Base-by-base conservation (phyloP, 1,140 invertebrate genomes). In the Zaprionus gabonicus region DNA sequence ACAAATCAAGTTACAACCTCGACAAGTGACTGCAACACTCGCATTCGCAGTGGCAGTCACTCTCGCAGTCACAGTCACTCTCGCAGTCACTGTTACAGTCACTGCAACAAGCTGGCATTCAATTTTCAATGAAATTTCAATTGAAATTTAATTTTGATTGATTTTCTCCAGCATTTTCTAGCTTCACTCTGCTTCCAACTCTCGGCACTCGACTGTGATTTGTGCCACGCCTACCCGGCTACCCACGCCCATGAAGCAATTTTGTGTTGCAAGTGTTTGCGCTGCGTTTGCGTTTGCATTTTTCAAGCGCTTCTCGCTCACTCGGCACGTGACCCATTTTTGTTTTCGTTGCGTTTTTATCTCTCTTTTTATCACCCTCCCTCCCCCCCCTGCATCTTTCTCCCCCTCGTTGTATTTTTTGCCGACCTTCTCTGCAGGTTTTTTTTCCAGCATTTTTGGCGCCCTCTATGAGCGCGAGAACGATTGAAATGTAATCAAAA, bases 401-500 rank as follows among this genome's bases (percentile, higher is more conserved):
- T 13, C 27, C 12, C 15, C n/a, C 2, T 31, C 23, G 2, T 20
- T 13, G 9, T 41, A 59, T 44, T 41, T 25, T 60, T 60, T 44
- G 3, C 34, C 13, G 25, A 12, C 23, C 5, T 44, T n/a, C n/a
- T 34, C 25, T 0, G 5, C 4, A 9, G 25, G 20, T 20, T 20
- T 23, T 46, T 46, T 44, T 17, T 17, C 1, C 41, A 3, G 6
- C 23, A 27, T 46, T 63, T 44, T 49, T 41, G 58, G 55, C 66
- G 46, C 31, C 44, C 20, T 17, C 36, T 58, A 49, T 51, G 28
- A 64, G 53, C 55, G 20, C 49, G 67, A 9, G 41, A 46, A 46
- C 55, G 81, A 78, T 82, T 88, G 67, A 83, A 84, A 84, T 88
- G 78, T 76, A 87, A 88, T 87, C 83, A 87, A 75, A 88, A 81